These are phyloP conservation scores for Capitulum mitella DNA, from an alignment of 2,888 invertebrate genomes.

Conservation along the genomic window DNA sequence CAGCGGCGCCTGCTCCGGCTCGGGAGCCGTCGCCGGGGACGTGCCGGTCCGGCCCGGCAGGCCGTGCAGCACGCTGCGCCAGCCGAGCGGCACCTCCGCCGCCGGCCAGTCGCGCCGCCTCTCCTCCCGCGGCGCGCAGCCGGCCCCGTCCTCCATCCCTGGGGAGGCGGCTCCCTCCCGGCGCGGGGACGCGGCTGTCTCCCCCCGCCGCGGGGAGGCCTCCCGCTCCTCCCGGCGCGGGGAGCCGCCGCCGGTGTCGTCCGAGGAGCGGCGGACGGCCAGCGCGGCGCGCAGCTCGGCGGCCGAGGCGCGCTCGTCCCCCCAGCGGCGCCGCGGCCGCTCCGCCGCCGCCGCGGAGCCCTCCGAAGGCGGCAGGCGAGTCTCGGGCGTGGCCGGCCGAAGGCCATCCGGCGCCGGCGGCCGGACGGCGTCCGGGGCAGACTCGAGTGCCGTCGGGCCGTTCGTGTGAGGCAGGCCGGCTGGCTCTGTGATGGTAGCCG, in stretches of 20 bases:
- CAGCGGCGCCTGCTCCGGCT: not conserved
- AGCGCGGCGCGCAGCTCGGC: constrained; percentile 14
- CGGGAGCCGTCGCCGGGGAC: not conserved
- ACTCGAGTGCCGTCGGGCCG: no score
- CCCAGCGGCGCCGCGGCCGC: constrained; percentile 13
- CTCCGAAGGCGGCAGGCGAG: no score
- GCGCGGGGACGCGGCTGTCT: no score
- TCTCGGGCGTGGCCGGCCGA: no score
- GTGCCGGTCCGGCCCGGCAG: no score
- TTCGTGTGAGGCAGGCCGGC: no score
- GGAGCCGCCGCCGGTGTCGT: not conserved
- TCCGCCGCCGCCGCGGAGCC: not conserved
- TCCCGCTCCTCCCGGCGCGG: not conserved
- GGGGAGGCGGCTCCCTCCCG: no score
- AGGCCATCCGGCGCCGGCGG: not conserved
- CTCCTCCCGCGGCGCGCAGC: no score
- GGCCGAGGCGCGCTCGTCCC: not conserved
- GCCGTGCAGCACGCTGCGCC: not conserved
- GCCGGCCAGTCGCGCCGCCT: no score
- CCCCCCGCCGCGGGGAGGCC: no score
- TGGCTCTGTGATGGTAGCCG: not conserved
- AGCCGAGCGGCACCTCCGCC: not conserved
- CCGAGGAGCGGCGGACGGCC: not conserved
- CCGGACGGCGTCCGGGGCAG: no score
- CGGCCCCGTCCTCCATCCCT: no score